Conservation (phyloP, 2,888 invertebrate species). For the Macrostomum cliftonense region DNA sequence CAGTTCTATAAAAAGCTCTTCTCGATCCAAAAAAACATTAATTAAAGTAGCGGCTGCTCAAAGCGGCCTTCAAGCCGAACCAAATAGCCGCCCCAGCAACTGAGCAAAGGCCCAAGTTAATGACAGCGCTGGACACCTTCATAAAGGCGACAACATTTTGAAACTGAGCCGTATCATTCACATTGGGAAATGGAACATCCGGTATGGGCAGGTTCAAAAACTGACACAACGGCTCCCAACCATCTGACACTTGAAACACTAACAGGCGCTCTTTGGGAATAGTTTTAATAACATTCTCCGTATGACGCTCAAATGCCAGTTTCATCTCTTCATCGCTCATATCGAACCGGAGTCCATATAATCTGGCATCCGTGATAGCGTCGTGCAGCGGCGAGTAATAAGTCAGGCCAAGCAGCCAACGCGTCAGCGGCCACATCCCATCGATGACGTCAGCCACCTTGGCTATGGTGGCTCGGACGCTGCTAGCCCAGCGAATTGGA, state of each 20-base stretch:
- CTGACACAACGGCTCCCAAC: conserved; percentile 11
- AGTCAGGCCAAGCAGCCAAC: too few relatives aligned
- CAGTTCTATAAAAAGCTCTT: too few relatives aligned
- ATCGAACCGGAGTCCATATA: neutral
- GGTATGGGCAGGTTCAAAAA: conserved; percentile 6
- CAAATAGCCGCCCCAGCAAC: too few relatives aligned
- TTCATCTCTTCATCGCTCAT: conserved; percentile 1
- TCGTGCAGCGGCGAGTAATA: too few relatives aligned
- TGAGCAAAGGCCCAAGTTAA: too few relatives aligned
- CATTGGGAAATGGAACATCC: conserved; percentile 4
- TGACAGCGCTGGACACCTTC: too few relatives aligned
- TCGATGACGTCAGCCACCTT: neutral
- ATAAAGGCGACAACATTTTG: too few relatives aligned
- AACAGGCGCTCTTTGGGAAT: conserved; percentile 5
- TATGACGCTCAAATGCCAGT: conserved; percentile 2
- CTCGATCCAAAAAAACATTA: too few relatives aligned
- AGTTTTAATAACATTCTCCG: conserved; percentile 2
- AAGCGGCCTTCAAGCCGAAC: too few relatives aligned
- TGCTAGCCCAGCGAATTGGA: conserved; percentile 1
- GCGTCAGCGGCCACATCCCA: too few relatives aligned
- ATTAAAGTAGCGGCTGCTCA: too few relatives aligned
- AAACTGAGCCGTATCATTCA: conserved; percentile 6
- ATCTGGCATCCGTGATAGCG: too few relatives aligned
- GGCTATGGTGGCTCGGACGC: conserved; percentile 1
- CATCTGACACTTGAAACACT: conserved; percentile 6